Percentiles rank a stretch among this genome's conserved stretches.
Evolutionary conservation across 2,888 invertebrate genomes (phyloP).

Genomic region (Macrosiphum euphorbiae): DNA sequence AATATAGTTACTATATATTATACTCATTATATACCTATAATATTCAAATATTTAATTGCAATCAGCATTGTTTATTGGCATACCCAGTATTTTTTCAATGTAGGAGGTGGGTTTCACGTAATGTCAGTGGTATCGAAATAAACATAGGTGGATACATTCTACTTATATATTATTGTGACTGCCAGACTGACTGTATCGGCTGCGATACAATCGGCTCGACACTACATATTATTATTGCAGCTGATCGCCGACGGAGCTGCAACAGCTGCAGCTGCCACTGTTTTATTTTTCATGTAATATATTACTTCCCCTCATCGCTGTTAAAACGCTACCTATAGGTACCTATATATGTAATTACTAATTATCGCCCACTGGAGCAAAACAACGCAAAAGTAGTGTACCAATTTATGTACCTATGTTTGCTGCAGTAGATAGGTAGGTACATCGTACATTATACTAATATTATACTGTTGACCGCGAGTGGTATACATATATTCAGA

Average conservation of each 20-base stretch:
- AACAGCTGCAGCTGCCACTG: neutral
- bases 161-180: neutral
- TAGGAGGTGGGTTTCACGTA: no score
- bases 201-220: neutral
- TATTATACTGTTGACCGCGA: neutral
- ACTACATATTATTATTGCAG: neutral
- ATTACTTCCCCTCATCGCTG: neutral
- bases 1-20: no score
- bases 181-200: neutral
- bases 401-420: neutral
- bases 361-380: neutral
- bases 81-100: no score
- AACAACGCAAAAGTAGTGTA: neutral
- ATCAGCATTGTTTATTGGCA: no score
- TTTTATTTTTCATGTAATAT: neutral
- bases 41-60: no score
- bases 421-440: neutral
- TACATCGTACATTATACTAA: no score
- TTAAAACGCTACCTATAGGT: neutral
- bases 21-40: no score
- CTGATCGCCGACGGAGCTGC: neutral
- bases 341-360: neutral
- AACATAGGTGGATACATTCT: neutral
- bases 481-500: neutral
- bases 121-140: neutral